phyloP scores from a whole-genome alignment of 1,140 invertebrate species.

The Thaumatotibia leucotreta region DNA sequence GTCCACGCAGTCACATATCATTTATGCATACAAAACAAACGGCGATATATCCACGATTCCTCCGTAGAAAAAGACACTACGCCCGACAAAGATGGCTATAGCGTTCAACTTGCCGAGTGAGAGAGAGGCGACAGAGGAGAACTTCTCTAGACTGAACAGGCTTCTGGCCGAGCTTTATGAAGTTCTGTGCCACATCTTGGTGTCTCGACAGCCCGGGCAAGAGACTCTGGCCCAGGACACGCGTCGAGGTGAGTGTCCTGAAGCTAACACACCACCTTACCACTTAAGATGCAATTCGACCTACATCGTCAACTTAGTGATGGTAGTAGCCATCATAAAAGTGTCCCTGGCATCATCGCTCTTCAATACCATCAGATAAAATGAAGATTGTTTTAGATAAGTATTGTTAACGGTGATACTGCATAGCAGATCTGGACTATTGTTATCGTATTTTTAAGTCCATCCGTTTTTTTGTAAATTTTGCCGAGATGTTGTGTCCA shows the following conservation, averaged over 20 bases:
- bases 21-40: conserved; percentile 70
- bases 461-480: conserved; percentile 38
- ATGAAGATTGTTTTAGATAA: conserved; percentile 61
- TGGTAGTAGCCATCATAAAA: conserved; percentile 72
- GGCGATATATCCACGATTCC: conserved; percentile 58
- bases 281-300: conserved; percentile 77
- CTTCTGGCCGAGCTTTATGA: conserved; percentile 73
- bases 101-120: conserved; percentile 74
- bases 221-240: conserved; percentile 63
- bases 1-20: conserved; percentile 38
- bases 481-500: conserved; percentile 71
- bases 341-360: conserved; percentile 69
- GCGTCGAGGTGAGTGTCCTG: conserved; percentile 72
- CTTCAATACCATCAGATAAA: conserved; percentile 74
- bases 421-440: conserved; percentile 70
- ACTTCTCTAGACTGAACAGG: conserved; percentile 74
- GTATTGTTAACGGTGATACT: conserved; percentile 72
- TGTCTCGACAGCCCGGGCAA: conserved; percentile 65
- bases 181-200: conserved; percentile 72
- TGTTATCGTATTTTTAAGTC: conserved; percentile 74
- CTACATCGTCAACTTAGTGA: conserved; percentile 73
- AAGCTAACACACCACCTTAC: conserved; percentile 71
- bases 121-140: conserved; percentile 71
- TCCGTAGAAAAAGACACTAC: conserved; percentile 62
- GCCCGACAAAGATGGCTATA: conserved; percentile 73